Base-by-base conservation (phyloP, 2,888 invertebrate species). In the Cephus rjabovi region DNA sequence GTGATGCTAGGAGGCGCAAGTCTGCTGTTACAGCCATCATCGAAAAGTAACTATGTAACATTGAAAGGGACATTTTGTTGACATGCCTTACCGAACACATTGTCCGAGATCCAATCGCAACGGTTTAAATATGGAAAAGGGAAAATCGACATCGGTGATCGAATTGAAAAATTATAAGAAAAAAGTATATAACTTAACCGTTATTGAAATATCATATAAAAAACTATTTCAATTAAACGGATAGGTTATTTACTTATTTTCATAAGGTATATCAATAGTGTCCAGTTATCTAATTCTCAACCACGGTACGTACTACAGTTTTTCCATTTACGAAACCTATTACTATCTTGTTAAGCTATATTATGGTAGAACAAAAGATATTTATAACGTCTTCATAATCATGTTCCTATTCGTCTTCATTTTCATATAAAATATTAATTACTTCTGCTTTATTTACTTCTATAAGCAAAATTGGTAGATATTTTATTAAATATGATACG, bases 21-120 rank as follows among this genome's bases (percentile, higher is more conserved):
- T 30, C 71, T 71, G 12, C 71, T 34, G 34, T 30, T 71, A 34
- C 30, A 71, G 1, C 12, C 71, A 30, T 71, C 71, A 30, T 30
- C 4, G 31, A 71, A 71, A 71, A 71, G 71, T 71, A 71, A 71
- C 71, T 71, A 71, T 71, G 71, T 31, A 71, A 71, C 23, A 71
- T 30, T 34, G 23, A 71, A 56, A 56, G 23, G 9, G 56, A 56
- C 56, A 23, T 56, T 56, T 56, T 56, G 56, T 56, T 23, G 56
- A 56, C 23, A 23, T 56, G 56, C 23, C 23, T 23, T 56, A 56
- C 56, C 23, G 6, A 40, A 40, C 40, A 4, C 15, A 40, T 40
- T 40, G 40, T 15, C 40, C 40, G 56, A 23, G 56, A 56, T 56
- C 56, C 56, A 56, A 56, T 9, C 23, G 56, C 9, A 56, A 2